phyloP scores from a whole-genome alignment of 2,888 invertebrate genomes.

The Clitarchus hookeri region DNA sequence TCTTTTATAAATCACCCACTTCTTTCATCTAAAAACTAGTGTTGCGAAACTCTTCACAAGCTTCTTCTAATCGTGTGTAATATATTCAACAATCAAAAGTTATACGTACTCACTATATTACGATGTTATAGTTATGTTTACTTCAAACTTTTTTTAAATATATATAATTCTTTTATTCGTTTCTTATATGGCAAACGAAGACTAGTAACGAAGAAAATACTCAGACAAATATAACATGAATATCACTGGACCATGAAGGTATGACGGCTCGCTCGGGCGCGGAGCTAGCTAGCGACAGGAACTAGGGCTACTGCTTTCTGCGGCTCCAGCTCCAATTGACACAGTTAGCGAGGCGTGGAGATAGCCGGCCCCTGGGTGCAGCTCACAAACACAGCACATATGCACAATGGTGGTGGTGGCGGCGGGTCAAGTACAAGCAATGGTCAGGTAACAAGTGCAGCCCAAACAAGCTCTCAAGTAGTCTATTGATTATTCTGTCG shows the following conservation, averaged over 20 bases:
- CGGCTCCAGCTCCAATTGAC: conserved; percentile 35
- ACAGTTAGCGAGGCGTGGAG: conserved; percentile 43
- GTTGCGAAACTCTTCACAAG: not conserved
- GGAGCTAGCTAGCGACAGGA: conserved; percentile 22
- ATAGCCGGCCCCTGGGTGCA: conserved; percentile 54
- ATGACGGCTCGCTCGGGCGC: conserved; percentile 24
- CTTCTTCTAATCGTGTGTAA: conserved; percentile 14
- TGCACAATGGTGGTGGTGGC: conserved; percentile 30
- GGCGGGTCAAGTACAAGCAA: conserved; percentile 34
- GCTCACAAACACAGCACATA: not conserved
- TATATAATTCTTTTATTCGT: conserved; percentile 39
- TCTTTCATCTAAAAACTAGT: conserved; percentile 22
- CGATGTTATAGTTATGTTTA: conserved; percentile 33
- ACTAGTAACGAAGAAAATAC: conserved; percentile 45
- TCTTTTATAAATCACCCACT: conserved; percentile 39
- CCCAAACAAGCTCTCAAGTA: conserved; percentile 35
- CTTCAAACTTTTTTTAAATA: conserved; percentile 41
- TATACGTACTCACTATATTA: conserved; percentile 17
- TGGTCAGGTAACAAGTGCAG: conserved; percentile 34
- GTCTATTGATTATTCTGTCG: conserved; percentile 26
- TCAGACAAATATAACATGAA: conserved; percentile 39
- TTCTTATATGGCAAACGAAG: conserved; percentile 44
- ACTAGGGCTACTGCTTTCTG: conserved; percentile 3
- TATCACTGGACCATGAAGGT: conserved; percentile 44
- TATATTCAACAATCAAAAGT: conserved; percentile 17